Evolutionary conservation across 2,113 vertebrate genomes (phyloP).

Genomic region (Geococcyx californianus): DNA sequence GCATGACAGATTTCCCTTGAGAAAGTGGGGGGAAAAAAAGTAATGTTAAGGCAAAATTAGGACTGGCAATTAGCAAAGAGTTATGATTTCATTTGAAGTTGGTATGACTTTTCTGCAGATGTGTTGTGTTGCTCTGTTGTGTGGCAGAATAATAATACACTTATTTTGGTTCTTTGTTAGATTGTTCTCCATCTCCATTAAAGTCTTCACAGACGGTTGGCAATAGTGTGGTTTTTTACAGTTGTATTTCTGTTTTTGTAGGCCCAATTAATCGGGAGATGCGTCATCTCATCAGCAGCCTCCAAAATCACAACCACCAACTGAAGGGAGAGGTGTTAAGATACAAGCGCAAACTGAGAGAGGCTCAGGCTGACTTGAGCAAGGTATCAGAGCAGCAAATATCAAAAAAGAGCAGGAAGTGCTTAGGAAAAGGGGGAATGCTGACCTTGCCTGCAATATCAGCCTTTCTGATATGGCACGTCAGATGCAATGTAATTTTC

Average conservation of each 20-base stretch:
- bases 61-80: not conserved
- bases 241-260: conserved; percentile 54
- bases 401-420: not conserved
- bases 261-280: conserved; percentile 97
- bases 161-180: not conserved
- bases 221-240: not conserved
- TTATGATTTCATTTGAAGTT: not conserved
- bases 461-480: fast-evolving
- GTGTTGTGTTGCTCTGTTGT: not conserved
- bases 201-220: not conserved
- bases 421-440: not conserved
- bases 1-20: fast-evolving
- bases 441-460: not conserved
- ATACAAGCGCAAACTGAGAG: conserved; percentile 90
- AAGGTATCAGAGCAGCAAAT: conserved; percentile 76
- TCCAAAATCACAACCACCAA: conserved; percentile 97
- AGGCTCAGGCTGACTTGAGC: conserved; percentile 90
- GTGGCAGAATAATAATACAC: not conserved
- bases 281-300: conserved; percentile 96
- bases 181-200: not conserved
- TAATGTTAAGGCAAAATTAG: not conserved
- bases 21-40: fast-evolving
- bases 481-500: not conserved
- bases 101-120: not conserved
- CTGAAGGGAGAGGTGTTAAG: conserved; percentile 94